Evolutionary conservation across 1,140 invertebrate species (phyloP), one percentile per base, ranked within the genome.

Genomic region (Diachasmimorpha longicaudata): DNA sequence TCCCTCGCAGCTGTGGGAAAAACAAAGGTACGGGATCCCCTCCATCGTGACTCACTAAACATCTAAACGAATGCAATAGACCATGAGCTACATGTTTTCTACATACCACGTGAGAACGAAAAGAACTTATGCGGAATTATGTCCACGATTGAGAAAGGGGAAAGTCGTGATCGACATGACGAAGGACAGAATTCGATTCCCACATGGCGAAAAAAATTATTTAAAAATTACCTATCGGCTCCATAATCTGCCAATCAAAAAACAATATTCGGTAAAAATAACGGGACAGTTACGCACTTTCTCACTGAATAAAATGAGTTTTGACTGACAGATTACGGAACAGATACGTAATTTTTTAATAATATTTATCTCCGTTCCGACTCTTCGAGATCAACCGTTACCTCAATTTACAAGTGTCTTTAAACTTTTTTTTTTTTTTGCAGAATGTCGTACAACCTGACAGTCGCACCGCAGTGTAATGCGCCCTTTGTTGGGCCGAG

Each of bases 401-500:
- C 2, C 13, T 13, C 9, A 13, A 42, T 42, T 42, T 42, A 42
- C 9, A 42, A n/a, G 39, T 42, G 39, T 42, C 39, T 42, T 31
- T 31, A 6, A 31, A 31, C 39, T 42, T 13, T 42, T 13, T 77
- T 75, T 80, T 74, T 74, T 58, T 55, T 74, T 82, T 80, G 44
- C 76, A 85, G 85, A 75, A 89, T 88, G 87, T 87, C 84, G 46
- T 86, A 86, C 70, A 77, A 77, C 39, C 2, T 83, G 31, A 79
- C 86, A 0, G 72, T 81, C 0, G 1, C 9, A 21, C 36, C 81
- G 9, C 4, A 69, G 42, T 87, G 87, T 52, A 14, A 79, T 4
- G 78, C 78, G 37, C 84, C 85, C 6, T 86, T 81, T 48, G 58
- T 90, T 10, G 91, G 90, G 0, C 91, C 91, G 39, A 88, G 87